phyloP scores from a whole-genome alignment of 2,113 vertebrate genomes.

The cattle (Bos taurus) region DNA sequence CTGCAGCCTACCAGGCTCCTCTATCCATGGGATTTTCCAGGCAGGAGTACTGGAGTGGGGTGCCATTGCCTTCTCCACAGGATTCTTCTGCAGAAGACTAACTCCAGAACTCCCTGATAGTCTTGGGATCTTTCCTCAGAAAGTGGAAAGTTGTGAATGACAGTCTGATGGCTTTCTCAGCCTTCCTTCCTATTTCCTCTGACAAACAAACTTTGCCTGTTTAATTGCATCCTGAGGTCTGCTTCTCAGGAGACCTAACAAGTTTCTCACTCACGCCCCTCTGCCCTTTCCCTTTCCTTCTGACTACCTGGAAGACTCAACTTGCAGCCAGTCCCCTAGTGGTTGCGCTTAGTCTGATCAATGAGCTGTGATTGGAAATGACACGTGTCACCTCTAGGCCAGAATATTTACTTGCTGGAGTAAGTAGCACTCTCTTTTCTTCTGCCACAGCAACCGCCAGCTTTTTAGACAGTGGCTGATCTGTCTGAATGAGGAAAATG shows the following conservation, averaged over 20 bases:
- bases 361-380: neutral
- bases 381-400: neutral
- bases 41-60: too few relatives aligned
- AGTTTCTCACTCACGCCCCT: neutral
- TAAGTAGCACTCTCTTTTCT: neutral
- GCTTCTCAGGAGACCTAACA: neutral
- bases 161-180: neutral
- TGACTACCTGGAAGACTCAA: neutral
- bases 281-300: neutral
- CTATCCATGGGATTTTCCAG: too few relatives aligned
- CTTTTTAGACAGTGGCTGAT: neutral
- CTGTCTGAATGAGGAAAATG: neutral
- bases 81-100: neutral
- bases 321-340: too few relatives aligned
- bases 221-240: neutral
- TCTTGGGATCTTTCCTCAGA: neutral
- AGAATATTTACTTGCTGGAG: neutral
- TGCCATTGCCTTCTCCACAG: neutral
- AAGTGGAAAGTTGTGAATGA: neutral
- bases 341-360: neutral
- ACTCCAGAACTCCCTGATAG: neutral
- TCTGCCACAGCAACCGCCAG: neutral
- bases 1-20: too few relatives aligned
- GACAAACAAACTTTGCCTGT: neutral
- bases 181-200: neutral